Conservation (phyloP, 2,888 invertebrate genomes). For the Pomacea canaliculata region DNA sequence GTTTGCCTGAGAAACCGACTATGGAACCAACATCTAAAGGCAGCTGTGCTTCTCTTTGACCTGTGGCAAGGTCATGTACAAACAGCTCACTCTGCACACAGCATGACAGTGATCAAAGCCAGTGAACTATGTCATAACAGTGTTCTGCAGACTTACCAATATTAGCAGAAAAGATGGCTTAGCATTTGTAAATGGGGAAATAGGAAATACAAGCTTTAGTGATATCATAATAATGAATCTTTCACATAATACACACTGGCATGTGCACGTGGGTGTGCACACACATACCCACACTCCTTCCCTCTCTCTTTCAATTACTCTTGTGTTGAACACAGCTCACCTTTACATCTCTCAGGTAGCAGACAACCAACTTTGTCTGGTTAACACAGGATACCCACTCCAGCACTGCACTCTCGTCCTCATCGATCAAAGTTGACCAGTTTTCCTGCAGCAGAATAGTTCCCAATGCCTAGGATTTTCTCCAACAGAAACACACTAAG, state of each 20-base stretch:
- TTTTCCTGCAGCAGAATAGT: slow-evolving; percentile 74
- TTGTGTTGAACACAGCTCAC: slow-evolving; percentile 70
- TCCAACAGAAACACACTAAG: no score
- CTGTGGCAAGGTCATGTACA: slow-evolving; percentile 81
- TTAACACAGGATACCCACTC: slow-evolving; percentile 90
- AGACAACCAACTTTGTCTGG: slow-evolving; percentile 86
- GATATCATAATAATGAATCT: no score
- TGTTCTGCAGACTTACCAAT: no score
- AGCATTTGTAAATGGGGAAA: no score
- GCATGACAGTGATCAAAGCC: no score
- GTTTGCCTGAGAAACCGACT: slow-evolving; percentile 86
- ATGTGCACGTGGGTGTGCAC: neutral
- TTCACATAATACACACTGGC: no score
- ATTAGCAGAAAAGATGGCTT: no score
- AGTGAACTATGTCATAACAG: no score
- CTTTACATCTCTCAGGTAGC: slow-evolving; percentile 95
- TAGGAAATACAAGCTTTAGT: no score
- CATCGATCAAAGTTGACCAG: slow-evolving; percentile 87
- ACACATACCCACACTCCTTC: neutral
- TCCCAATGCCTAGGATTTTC: no score
- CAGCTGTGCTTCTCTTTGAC: slow-evolving; percentile 80
- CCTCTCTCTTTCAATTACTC: neutral
- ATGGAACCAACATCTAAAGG: slow-evolving; percentile 89
- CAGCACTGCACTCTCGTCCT: slow-evolving; percentile 87
- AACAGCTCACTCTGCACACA: slow-evolving; percentile 82